Evolutionary conservation across 1,140 invertebrate species (phyloP), one percentile per base, ranked within the genome.

Genomic region (Neodiprion pinetum): DNA sequence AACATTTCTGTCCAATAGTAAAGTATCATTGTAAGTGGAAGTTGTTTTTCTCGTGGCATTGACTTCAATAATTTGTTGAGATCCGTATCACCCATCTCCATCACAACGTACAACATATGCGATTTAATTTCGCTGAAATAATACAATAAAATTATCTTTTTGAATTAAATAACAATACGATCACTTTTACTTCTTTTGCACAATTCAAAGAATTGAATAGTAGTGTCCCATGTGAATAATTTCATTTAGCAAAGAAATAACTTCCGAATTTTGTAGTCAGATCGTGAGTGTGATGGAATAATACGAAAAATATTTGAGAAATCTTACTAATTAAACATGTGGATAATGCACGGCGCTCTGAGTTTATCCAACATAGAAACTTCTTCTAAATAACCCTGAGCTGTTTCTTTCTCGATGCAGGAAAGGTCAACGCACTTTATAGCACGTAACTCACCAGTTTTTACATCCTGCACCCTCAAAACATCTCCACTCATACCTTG

Each of bases 1-100:
- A 99, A 88, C 96, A 99, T 99, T 88, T 98, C 95, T 80, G 93
- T 92, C 96, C 97, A 99, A 89, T 97, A 98, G 85, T 94, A 96
- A 78, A 95, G 91, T 50, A 98, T 91, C 83, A 95, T 93, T 85
- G 93, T 90, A 53, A 92, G 84, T 78, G 93, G 90, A 79, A 95
- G 81, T 81, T 91, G 85, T 71, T 92, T 85, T 74, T 91, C 91
- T 68, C 87, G 87, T 8, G 88, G 86, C 67, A 91, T 90, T 69
- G 90, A 89, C 79, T 92, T 92, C n/a, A 98, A 87, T 50, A 96
- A 91, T 77, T 90, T 90, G 72, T 94, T 93, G 71, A 99, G 90
- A 89, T 99, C 98, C 14, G 92, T 94, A 77, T 97, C 96, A 0
- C 98, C 98, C 82, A 94, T 94, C 88, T 99, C 98, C 93, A 99